These are phyloP conservation scores for Acropternis orthonyx DNA, from an alignment of 2,797 vertebrate genomes.

Conservation along the genomic window DNA sequence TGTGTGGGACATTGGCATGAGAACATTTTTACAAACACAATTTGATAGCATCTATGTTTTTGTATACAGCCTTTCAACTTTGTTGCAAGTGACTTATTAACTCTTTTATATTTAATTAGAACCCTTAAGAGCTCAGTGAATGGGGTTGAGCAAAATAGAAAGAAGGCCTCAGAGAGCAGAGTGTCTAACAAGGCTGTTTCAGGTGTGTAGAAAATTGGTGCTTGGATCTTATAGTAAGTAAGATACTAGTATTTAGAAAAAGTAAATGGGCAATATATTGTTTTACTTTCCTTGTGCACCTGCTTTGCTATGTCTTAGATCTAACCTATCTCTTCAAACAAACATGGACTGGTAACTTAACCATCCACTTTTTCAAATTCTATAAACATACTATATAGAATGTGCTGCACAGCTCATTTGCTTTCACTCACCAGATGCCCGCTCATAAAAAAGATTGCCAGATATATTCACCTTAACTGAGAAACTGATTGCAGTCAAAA, in stretches of 20 bases:
- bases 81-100: slow-evolving; percentile 73
- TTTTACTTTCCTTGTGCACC: slow-evolving; percentile 59
- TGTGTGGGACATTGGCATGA: background rate
- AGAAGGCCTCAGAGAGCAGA: slow-evolving; percentile 80
- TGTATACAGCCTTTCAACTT: slow-evolving; percentile 53
- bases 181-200: slow-evolving; percentile 76
- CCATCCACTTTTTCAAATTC: background rate
- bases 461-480: background rate
- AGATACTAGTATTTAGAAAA: slow-evolving; percentile 20
- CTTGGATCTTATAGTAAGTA: slow-evolving; percentile 42
- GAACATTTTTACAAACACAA: slow-evolving; percentile 14
- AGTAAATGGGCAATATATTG: background rate
- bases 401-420: slow-evolving; percentile 34
- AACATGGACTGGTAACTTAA: background rate
- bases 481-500: background rate
- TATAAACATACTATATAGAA: background rate
- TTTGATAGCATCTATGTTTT: slow-evolving; percentile 52
- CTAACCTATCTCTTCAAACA: background rate
- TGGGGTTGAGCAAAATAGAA: slow-evolving; percentile 81
- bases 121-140: slow-evolving; percentile 79
- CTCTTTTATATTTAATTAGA: slow-evolving; percentile 81
- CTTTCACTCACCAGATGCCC: slow-evolving; percentile 23
- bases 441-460: background rate
- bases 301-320: slow-evolving; percentile 45
- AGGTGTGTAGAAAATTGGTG: slow-evolving; percentile 78